A percentile compares a stretch with the other conserved stretches of the same genome.
Conservation (phyloP, 2,797 vertebrate genomes). For the Peromyscus eremicus region DNA sequence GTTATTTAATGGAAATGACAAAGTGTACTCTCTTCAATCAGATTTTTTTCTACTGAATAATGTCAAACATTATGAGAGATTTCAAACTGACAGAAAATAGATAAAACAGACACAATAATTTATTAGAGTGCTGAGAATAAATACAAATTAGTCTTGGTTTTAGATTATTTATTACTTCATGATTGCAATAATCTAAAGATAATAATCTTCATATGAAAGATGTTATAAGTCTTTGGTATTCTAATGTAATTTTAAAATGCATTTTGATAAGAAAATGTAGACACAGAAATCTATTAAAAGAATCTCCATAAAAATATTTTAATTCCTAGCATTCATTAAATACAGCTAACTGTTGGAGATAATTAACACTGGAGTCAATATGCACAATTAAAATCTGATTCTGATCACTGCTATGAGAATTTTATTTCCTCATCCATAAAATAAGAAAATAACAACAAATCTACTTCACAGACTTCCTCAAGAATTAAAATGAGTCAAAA, state of each 20-base stretch:
- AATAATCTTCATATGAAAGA: conserved; percentile 6
- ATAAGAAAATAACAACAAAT: neutral
- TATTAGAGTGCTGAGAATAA: conserved; percentile 25
- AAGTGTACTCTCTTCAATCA: neutral
- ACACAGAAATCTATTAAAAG: conserved; percentile 39
- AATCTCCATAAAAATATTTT: conserved; percentile 45
- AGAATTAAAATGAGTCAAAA: neutral
- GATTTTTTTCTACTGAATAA: conserved; percentile 28
- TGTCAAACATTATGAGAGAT: neutral
- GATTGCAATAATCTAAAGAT: neutral
- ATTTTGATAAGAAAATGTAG: conserved; percentile 50
- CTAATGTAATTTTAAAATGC: neutral
- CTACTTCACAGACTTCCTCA: neutral
- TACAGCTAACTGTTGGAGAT: neutral
- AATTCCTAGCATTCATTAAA: conserved; percentile 33
- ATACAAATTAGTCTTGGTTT: neutral
- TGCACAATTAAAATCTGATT: conserved; percentile 12
- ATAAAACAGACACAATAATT: neutral
- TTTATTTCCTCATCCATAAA: neutral
- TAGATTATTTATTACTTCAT: neutral
- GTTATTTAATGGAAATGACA: neutral
- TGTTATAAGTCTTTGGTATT: neutral
- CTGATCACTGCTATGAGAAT: neutral
- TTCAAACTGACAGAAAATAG: conserved; percentile 2
- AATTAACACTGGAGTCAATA: neutral